phyloP scores from a whole-genome alignment of 2,113 vertebrate species.

The Bubalus kerabau region DNA sequence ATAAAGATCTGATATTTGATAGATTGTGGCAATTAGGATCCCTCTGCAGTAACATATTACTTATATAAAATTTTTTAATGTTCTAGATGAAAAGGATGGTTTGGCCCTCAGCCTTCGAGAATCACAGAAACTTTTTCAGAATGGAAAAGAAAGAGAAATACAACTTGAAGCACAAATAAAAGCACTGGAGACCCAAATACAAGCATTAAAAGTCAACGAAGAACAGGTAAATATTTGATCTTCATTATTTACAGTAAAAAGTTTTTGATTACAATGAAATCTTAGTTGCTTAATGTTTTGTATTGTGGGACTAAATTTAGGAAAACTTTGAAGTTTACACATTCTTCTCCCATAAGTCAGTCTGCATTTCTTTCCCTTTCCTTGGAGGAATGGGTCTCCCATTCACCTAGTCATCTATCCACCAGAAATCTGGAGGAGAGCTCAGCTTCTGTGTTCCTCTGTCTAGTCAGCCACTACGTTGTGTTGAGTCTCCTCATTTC shows the following conservation, averaged over 20 bases:
- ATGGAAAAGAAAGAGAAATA: conserved; percentile 86
- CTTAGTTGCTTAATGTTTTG: not conserved
- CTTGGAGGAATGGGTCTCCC: not conserved
- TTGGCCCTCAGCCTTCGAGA: conserved; percentile 88
- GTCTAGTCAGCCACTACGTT: not conserved
- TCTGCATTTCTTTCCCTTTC: not conserved
- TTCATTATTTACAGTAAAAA: not conserved
- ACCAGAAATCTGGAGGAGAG: not conserved
- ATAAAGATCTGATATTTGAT: not conserved
- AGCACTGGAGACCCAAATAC: conserved; percentile 87
- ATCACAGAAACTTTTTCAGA: conserved; percentile 86
- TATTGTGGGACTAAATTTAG: not conserved
- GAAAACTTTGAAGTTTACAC: not conserved
- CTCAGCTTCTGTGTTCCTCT: not conserved
- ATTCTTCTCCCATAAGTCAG: not conserved
- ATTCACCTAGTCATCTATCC: fast-evolving
- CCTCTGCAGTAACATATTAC: not conserved
- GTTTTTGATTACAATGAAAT: not conserved
- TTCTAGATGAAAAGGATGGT: conserved; percentile 93
- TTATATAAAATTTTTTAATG: conserved; percentile 5
- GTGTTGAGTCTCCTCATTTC: not conserved
- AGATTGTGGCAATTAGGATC: not conserved
- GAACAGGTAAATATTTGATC: conserved; percentile 82
- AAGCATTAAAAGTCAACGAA: conserved; percentile 84
- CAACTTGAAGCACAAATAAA: conserved; percentile 89